A percentile compares a stretch with the other conserved stretches of the same genome.
phyloP scores from a whole-genome alignment of 2,888 invertebrate genomes.

The Rhaphigaster nebulosa region DNA sequence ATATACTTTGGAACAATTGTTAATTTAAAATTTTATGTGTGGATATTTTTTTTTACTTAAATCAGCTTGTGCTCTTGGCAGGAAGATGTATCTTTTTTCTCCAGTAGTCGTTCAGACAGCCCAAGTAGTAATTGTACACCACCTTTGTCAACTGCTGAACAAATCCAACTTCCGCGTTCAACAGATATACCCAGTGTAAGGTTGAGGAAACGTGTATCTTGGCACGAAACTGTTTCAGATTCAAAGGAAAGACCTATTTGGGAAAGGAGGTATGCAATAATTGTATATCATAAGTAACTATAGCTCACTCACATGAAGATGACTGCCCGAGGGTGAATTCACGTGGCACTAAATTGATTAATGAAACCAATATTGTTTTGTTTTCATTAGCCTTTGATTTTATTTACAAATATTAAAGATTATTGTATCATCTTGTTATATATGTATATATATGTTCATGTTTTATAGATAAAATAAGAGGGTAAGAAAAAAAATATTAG shows the following conservation, averaged over 20 bases:
- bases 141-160: constrained; percentile 50
- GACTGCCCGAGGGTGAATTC: too few relatives aligned
- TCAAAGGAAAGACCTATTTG: constrained; percentile 58
- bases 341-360: too few relatives aligned
- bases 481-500: too few relatives aligned
- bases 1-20: not conserved
- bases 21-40: not conserved
- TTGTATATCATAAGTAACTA: not conserved
- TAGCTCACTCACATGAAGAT: too few relatives aligned
- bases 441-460: too few relatives aligned
- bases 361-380: too few relatives aligned
- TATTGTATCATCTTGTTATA: too few relatives aligned
- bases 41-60: not conserved
- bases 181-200: constrained; percentile 56
- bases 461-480: too few relatives aligned
- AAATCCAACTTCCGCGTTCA: constrained; percentile 16
- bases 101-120: constrained; percentile 30
- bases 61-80: not conserved
- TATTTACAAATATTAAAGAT: too few relatives aligned
- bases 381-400: too few relatives aligned
- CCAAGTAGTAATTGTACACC: constrained; percentile 55
- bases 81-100: constrained; percentile 59
- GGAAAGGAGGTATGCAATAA: constrained; percentile 55
- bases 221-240: constrained; percentile 64
- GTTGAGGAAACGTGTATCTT: constrained; percentile 64